A percentile compares a stretch with the other conserved stretches of the same genome.
These are phyloP conservation scores for Brachionus rubens DNA, from an alignment of 1,140 invertebrate genomes.

Conservation along the genomic window DNA sequence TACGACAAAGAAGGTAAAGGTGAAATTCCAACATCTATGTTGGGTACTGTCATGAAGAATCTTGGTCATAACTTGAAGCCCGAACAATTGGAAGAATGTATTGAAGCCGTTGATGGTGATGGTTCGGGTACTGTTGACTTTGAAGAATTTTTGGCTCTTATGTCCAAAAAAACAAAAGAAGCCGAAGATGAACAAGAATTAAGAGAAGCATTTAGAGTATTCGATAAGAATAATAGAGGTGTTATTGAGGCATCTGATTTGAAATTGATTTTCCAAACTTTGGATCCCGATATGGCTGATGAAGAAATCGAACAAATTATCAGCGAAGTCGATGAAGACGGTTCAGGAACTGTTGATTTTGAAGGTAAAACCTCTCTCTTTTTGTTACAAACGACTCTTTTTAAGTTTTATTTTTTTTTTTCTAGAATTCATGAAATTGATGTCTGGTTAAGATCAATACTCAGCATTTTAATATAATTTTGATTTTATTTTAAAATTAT, in stretches of 20 bases:
- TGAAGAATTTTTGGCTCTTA: constrained; percentile 56
- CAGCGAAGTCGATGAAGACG: constrained; percentile 60
- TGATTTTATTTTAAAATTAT: too few species aligned
- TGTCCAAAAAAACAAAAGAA: constrained; percentile 56
- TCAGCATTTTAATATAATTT: too few species aligned
- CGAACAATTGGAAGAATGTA: constrained; percentile 57
- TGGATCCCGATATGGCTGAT: constrained; percentile 60
- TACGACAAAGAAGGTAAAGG: constrained; percentile 38
- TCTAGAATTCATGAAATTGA: constrained; percentile 46
- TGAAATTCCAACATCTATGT: constrained; percentile 18
- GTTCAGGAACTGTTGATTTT: constrained; percentile 61
- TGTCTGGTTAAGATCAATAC: constrained; percentile 34
- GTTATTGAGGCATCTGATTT: constrained; percentile 54
- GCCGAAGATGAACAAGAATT: constrained; percentile 61
- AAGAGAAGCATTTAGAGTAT: constrained; percentile 59
- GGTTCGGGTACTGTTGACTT: constrained; percentile 50
- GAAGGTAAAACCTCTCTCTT: constrained; percentile 53
- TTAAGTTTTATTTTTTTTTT: constrained; percentile 2
- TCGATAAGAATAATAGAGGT: constrained; percentile 60
- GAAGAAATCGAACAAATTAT: constrained; percentile 62
- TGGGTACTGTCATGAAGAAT: constrained; percentile 53
- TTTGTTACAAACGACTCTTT: background rate
- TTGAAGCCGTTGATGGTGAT: constrained; percentile 58
- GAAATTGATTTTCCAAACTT: constrained; percentile 57
- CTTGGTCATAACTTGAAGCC: constrained; percentile 55